Percentiles rank a stretch among this genome's conserved stretches.
Evolutionary conservation across 2,888 invertebrate species (phyloP).

Genomic region (Apamea monoglypha): DNA sequence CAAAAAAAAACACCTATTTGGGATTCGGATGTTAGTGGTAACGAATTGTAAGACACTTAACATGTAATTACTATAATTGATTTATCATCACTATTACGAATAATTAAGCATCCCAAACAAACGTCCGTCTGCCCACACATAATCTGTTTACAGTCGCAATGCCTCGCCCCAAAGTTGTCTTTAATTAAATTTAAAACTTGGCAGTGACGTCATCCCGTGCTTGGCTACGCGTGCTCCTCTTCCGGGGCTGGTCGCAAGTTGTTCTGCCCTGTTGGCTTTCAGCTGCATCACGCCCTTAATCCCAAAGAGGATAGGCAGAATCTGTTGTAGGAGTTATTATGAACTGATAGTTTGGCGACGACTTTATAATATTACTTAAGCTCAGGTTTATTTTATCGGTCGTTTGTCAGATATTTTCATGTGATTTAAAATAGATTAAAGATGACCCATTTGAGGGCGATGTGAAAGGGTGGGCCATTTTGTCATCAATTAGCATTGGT

Average conservation of each 20-base stretch:
- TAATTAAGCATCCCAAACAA: slow-evolving; percentile 24
- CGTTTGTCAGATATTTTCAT: neutral
- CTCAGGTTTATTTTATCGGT: neutral
- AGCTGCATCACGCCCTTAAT: slow-evolving; percentile 19
- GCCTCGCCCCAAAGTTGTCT: slow-evolving; percentile 82
- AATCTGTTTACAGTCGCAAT: slow-evolving; percentile 80
- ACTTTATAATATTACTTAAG: neutral
- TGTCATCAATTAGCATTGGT: neutral
- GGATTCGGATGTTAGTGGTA: too few relatives aligned
- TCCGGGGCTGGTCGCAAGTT: slow-evolving; percentile 61
- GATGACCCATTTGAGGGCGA: neutral
- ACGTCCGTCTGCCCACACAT: slow-evolving; percentile 72
- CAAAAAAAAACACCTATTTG: too few relatives aligned
- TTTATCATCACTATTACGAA: neutral
- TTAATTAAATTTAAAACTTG: slow-evolving; percentile 88
- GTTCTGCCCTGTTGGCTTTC: slow-evolving; percentile 50
- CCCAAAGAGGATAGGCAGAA: neutral
- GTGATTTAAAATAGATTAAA: neutral
- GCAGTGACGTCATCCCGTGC: slow-evolving; percentile 78
- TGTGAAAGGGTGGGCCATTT: neutral
- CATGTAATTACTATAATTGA: too few relatives aligned
- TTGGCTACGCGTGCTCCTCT: slow-evolving; percentile 73
- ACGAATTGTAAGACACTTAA: too few relatives aligned
- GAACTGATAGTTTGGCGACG: neutral
- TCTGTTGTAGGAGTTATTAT: neutral